These are phyloP conservation scores for Conus canariensis DNA, from an alignment of 2,888 invertebrate genomes.

Conservation along the genomic window DNA sequence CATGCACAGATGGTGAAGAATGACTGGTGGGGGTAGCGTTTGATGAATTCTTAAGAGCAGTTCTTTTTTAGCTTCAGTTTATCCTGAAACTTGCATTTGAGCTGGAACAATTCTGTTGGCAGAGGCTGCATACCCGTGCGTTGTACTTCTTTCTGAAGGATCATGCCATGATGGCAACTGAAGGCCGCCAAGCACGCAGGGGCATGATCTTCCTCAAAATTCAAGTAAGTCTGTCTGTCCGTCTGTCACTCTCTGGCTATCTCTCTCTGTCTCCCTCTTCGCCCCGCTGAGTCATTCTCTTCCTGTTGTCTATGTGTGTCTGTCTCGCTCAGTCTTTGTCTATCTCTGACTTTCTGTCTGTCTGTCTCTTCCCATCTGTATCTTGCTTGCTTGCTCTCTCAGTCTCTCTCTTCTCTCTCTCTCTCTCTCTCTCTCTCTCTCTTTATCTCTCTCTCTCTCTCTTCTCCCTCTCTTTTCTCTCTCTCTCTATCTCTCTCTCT, in stretches of 20 bases:
- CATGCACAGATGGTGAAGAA: too few species aligned
- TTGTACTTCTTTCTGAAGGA: constrained; percentile 25
- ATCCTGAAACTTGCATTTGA: neutral
- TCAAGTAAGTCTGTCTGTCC: neutral
- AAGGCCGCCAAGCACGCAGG: neutral
- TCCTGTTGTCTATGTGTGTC: neutral
- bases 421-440: too few species aligned
- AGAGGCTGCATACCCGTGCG: constrained; percentile 15
- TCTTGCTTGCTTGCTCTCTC: neutral
- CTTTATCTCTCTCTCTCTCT: too few species aligned
- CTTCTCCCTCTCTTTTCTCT: too few species aligned
- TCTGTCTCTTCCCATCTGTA: neutral
- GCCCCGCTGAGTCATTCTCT: neutral
- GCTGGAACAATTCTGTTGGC: neutral
- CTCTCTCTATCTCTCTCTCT: too few species aligned
- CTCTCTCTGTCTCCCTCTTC: neutral
- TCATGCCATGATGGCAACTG: neutral
- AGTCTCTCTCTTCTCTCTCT: too few species aligned
- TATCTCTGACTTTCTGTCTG: neutral
- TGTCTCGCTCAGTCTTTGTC: neutral
- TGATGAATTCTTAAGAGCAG: too few species aligned
- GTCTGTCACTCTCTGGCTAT: neutral
- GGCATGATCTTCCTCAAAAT: constrained; percentile 12
- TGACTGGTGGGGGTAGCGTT: too few species aligned
- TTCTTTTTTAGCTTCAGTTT: too few species aligned